phyloP scores from a whole-genome alignment of 1,140 invertebrate species.

The Ips typographus region DNA sequence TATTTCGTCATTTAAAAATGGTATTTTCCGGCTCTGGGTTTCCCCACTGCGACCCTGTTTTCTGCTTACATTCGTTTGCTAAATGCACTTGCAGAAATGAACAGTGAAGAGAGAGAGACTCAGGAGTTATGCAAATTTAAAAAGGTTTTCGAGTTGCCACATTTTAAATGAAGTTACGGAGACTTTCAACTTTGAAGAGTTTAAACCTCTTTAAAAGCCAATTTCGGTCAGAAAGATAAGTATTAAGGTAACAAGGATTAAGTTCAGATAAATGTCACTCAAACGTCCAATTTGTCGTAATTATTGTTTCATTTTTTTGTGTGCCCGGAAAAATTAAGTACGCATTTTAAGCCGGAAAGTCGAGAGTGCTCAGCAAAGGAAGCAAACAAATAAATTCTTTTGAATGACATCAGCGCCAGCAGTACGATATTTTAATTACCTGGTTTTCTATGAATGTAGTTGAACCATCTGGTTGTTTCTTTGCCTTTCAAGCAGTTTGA shows the following conservation, averaged over 20 bases:
- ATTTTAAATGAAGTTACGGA: constrained; percentile 34
- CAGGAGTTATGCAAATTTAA: constrained; percentile 34
- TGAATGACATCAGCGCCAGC: background rate
- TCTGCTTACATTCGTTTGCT: constrained; percentile 26
- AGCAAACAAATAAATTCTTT: background rate
- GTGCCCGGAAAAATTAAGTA: background rate
- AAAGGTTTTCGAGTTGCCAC: constrained; percentile 33
- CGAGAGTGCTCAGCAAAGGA: background rate
- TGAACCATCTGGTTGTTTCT: too few relatives aligned
- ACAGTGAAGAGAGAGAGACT: constrained; percentile 9
- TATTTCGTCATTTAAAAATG: constrained; percentile 10
- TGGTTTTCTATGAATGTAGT: background rate
- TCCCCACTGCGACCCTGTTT: constrained; percentile 10
- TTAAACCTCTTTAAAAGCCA: constrained; percentile 32
- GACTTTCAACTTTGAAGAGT: constrained; percentile 21
- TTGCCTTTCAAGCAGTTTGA: background rate
- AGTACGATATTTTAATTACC: constrained; percentile 1
- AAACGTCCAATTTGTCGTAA: constrained; percentile 34
- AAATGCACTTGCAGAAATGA: constrained; percentile 31
- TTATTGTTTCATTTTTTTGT: constrained; percentile 29
- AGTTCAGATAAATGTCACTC: constrained; percentile 19
- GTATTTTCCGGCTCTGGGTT: constrained; percentile 9
- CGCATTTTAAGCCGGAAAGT: background rate
- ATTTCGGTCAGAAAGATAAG: constrained; percentile 23
- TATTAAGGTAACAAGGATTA: constrained; percentile 21